phyloP scores from a whole-genome alignment of 2,113 vertebrate species.

The Prietella phreatophila region DNA sequence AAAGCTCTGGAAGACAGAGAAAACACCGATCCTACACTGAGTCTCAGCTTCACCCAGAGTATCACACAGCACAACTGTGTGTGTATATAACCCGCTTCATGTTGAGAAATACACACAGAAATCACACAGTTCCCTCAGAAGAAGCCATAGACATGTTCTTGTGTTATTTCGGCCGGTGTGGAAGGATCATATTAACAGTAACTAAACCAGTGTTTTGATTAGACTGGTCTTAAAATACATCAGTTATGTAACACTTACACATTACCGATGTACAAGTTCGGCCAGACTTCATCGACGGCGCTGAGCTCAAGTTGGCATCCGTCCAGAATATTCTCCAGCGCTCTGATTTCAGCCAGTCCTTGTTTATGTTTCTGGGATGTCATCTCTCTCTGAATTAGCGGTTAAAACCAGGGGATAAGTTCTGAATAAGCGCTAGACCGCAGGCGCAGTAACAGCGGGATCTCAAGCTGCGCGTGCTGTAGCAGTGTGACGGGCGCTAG shows the following conservation, averaged over 20 bases:
- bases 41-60: not conserved
- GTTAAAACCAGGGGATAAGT: not conserved
- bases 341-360: conserved; percentile 62
- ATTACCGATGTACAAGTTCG: conserved; percentile 75
- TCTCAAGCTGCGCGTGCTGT: conserved; percentile 4
- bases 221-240: not conserved
- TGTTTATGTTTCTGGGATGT: conserved; percentile 61
- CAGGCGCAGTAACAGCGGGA: not conserved
- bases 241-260: conserved; percentile 69
- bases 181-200: not conserved
- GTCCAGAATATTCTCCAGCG: conserved; percentile 67
- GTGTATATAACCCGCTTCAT: not conserved
- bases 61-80: not conserved
- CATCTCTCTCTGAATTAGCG: conserved; percentile 39
- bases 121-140: too few species aligned
- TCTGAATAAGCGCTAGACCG: not conserved
- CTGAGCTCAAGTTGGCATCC: conserved; percentile 73
- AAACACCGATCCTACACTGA: too few species aligned
- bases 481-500: conserved; percentile 46
- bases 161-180: not conserved
- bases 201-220: too few species aligned
- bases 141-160: not conserved
- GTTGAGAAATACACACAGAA: not conserved
- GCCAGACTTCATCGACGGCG: conserved; percentile 76
- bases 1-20: conserved; percentile 61